Evolutionary conservation across 1,140 invertebrate species (phyloP).

Genomic region (Cryptotermes secundus): DNA sequence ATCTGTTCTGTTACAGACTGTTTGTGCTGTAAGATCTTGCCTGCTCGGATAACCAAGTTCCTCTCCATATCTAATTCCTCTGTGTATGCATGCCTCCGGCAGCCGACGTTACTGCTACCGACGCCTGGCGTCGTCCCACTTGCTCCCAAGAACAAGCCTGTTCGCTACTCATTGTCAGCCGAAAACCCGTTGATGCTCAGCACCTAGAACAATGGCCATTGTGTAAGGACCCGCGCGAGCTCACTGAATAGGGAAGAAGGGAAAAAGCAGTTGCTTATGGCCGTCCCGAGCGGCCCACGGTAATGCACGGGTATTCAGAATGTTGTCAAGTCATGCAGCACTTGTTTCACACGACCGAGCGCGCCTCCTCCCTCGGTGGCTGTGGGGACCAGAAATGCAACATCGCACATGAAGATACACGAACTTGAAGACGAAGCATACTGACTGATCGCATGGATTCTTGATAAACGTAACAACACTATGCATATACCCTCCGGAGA

Average conservation of each 20-base stretch:
- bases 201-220: conserved; percentile 15
- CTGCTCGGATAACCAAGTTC: not conserved
- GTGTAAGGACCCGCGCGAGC: not conserved
- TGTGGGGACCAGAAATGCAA: not conserved
- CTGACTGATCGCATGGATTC: no score
- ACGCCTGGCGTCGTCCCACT: conserved; percentile 10
- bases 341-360: not conserved
- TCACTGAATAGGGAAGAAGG: not conserved
- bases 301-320: conserved; percentile 6
- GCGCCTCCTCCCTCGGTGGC: not conserved
- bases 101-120: not conserved
- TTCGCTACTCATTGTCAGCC: conserved; percentile 3
- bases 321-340: not conserved
- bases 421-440: no score
- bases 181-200: not conserved
- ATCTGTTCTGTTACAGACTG: not conserved
- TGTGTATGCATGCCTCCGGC: conserved; percentile 8
- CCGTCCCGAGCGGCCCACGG: not conserved
- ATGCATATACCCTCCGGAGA: no score
- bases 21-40: not conserved
- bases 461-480: no score
- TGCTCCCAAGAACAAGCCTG: not conserved
- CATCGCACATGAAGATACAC: not conserved
- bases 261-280: not conserved
- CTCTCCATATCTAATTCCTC: conserved; percentile 19